Base-by-base conservation (phyloP, 1,140 invertebrate genomes). In the Panonychus citri region DNA sequence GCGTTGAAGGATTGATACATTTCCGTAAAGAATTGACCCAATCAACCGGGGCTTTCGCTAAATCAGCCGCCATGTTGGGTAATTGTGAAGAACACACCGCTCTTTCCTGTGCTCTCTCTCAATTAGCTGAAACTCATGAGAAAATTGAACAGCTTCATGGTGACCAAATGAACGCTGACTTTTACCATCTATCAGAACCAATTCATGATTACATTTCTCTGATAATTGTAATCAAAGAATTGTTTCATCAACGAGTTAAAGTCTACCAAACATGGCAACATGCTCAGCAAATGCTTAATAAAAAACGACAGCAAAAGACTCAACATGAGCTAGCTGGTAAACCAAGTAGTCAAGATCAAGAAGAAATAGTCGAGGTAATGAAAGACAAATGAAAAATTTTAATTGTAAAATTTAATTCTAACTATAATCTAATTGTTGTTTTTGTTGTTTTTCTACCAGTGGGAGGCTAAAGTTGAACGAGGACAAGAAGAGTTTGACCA, bases 221-320 rank as follows among this genome's bases (percentile, higher is more conserved):
- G 2, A 82, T 96, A 65, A 83, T 81, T 2, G 81, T 89, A 57
- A 86, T 96, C 34, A 91, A 94, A 78, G 89, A 93, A 67, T 87
- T 91, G n/a, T 94, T 98, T 65, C 87, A 94, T 67, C 91, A 97
- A 70, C 76, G 94, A 63, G 89, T 96, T 0, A 97, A 98, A 74
- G 81, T 85, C 0, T 98, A 93, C 70, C 91, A 97, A 72, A 85
- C 83, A 63, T 97, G 93, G 87, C 90, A 97, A 68, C 87, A 91
- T 66, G 85, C 90, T 46, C 87, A 95, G 71, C 80, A 86, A 70
- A 89, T 83, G 69, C 68, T 99, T 27, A 88, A 81, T 17, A 93
- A 93, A 67, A 90, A 96, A 66, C 76, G 93, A 49, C 93, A 98
- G 69, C 78, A 80, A 58, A 96, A 95, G 69, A 83, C 82, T 2